Evolutionary conservation across 2,888 invertebrate species (phyloP), one percentile per base, ranked within the genome.

Genomic region (Lasioglossum leucozonium): DNA sequence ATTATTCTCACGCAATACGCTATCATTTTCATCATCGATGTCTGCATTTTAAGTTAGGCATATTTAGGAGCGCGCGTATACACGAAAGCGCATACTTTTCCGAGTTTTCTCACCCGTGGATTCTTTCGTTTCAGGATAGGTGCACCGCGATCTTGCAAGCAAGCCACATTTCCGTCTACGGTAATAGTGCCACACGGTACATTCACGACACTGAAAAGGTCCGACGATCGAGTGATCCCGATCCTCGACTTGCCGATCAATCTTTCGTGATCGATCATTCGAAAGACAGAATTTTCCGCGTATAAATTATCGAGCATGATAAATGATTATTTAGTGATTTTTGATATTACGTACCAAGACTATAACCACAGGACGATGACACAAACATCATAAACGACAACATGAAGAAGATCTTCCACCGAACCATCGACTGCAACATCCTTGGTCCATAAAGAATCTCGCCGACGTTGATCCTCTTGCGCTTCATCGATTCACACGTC

Each of bases 401-500:
- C 37, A 86, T 8, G 76, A 71, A 58, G 16, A 84, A 22, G 10
- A 73, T 76, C 30, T 62, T 74, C 67, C 65, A 72, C 22, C 11
- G 76, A 30, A 18, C 37, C 76, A 71, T 62, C 72, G 76, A 10
- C 34, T 34, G 79, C 4, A 62, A 26, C 75, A 51, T 55, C 69
- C 78, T 65, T 51, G 22, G 72, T 58, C 65, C 79, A 81, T 77
- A 58, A 79, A 72, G 42, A 77, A 77, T 72, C 51, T 62, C 11
- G n/a, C 51, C 58, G 10, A 37, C 30, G 18, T 79, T 34, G 44
- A 65, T 47, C 16, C 67, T 77, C 87, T 85, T 72, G 11, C 79
- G 74, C 72, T 51, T 85, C 89, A 89, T 89, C 58, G 89, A 74
- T 69, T 69, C n/a, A 80, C 62, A 75, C 73, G 72, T 83, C 79